These are phyloP conservation scores for Athrips mouffetella DNA, from an alignment of 2,888 invertebrate species.

Conservation along the genomic window DNA sequence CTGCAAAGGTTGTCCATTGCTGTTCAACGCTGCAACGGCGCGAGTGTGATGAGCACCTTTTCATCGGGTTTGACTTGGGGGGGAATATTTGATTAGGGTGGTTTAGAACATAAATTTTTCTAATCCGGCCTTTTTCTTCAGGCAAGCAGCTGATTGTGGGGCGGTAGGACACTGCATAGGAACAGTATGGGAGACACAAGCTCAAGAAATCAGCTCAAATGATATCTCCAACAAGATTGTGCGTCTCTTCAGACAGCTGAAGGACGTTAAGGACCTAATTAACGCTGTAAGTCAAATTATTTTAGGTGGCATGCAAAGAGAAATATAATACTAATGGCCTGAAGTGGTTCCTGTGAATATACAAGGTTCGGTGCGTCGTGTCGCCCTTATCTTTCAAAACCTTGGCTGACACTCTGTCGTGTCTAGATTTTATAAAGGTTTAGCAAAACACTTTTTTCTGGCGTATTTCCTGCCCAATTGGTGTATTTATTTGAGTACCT, in stretches of 20 bases:
- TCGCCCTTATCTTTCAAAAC: no score
- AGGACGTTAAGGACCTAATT: slow-evolving; percentile 63
- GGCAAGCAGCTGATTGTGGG: slow-evolving; percentile 86
- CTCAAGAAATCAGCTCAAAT: slow-evolving; percentile 81
- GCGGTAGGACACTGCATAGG: slow-evolving; percentile 90
- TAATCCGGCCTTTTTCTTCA: slow-evolving; percentile 54
- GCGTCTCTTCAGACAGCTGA: slow-evolving; percentile 55
- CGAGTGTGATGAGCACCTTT: no score
- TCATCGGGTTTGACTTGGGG: no score
- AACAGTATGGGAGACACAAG: slow-evolving; percentile 86
- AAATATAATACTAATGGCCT: no score
- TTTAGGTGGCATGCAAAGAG: not conserved
- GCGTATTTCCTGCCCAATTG: no score
- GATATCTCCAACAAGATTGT: slow-evolving; percentile 86
- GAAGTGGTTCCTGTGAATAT: slow-evolving; percentile 90
- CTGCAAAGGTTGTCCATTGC: not conserved
- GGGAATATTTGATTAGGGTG: not conserved
- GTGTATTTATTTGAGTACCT: no score
- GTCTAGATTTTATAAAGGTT: no score
- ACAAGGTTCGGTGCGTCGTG: no score
- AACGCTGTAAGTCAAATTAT: slow-evolving; percentile 48
- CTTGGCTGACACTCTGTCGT: no score
- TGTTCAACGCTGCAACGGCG: not conserved
- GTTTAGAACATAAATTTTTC: no score
- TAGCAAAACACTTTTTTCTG: no score